Percentiles rank a stretch among this genome's conserved stretches.
These are phyloP conservation scores for Sitophilus oryzae DNA, from an alignment of 1,140 invertebrate genomes.

Conservation along the genomic window DNA sequence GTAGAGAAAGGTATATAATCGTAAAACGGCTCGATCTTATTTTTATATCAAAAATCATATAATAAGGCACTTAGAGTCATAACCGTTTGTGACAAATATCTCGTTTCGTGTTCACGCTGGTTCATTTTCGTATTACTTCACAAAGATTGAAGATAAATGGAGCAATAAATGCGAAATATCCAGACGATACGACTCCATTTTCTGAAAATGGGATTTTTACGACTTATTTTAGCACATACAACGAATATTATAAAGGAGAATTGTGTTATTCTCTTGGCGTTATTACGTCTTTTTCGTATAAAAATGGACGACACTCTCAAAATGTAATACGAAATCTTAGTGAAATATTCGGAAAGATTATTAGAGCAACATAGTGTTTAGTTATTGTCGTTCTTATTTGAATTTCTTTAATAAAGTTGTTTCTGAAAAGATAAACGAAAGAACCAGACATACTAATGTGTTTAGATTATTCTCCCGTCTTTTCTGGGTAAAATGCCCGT, in stretches of 20 bases:
- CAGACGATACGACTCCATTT: conserved; percentile 33
- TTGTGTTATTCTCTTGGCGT: conserved; percentile 16
- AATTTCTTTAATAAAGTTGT: too few species aligned
- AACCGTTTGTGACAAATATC: conserved; percentile 25
- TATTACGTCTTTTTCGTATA: conserved; percentile 13
- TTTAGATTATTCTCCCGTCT: too few species aligned
- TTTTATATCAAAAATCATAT: conserved; percentile 19
- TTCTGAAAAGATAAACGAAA: too few species aligned
- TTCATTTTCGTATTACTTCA: conserved; percentile 24
- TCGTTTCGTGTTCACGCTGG: conserved; percentile 24
- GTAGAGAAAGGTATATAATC: not conserved
- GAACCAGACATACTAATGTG: too few species aligned
- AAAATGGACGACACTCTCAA: conserved; percentile 5
- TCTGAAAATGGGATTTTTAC: conserved; percentile 33
- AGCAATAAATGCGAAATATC: conserved; percentile 33
- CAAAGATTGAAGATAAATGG: conserved; percentile 30
- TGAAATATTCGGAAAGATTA: too few species aligned
- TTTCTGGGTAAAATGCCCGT: too few species aligned
- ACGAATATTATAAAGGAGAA: conserved; percentile 28
- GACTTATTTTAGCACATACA: conserved; percentile 27
- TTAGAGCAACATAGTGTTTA: too few species aligned
- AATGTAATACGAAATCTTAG: not conserved
- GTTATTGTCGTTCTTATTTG: too few species aligned
- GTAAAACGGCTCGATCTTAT: conserved; percentile 1
- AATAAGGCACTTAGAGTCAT: conserved; percentile 21